Evolutionary conservation across 2,888 invertebrate genomes (phyloP).

Genomic region (Drosophila mettleri): DNA sequence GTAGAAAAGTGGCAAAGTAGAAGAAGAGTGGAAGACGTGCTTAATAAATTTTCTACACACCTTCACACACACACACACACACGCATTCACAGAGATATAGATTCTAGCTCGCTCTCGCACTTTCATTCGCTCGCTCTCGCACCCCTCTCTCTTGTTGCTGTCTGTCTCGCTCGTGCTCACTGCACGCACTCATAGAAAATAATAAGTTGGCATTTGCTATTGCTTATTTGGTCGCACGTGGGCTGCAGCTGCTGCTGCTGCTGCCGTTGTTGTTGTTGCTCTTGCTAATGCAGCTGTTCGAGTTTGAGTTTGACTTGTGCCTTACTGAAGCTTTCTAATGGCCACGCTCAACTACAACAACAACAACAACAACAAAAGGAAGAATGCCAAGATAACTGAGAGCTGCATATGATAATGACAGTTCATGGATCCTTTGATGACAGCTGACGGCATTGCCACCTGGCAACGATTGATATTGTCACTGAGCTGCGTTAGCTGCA

Average conservation of each 20-base stretch:
- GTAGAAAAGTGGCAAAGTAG: conserved; percentile 3
- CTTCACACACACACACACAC: conserved; percentile 12
- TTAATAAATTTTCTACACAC: conserved; percentile 14
- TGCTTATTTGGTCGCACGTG: conserved; percentile 6
- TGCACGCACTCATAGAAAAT: conserved; percentile 11
- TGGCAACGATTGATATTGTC: conserved; percentile 45
- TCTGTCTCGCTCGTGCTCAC: background rate
- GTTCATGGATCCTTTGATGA: conserved; percentile 16
- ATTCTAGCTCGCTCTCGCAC: conserved; percentile 54
- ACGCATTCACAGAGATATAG: conserved; percentile 1
- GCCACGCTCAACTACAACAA: background rate
- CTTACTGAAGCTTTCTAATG: background rate
- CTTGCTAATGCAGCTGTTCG: conserved; percentile 4
- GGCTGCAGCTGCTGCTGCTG: conserved; percentile 7
- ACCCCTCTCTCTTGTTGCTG: background rate
- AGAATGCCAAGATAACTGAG: background rate
- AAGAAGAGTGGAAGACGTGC: conserved; percentile 25
- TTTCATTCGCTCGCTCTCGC: conserved; percentile 49
- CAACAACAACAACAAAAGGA: background rate
- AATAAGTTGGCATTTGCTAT: conserved; percentile 2
- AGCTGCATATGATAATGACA: background rate
- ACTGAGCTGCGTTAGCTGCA: conserved; percentile 13
- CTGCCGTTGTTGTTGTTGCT: background rate
- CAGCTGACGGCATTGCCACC: conserved; percentile 36
- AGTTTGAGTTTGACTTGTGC: background rate